Evolutionary conservation across 2,888 invertebrate genomes (phyloP).

Genomic region (Drosophila cognata): DNA sequence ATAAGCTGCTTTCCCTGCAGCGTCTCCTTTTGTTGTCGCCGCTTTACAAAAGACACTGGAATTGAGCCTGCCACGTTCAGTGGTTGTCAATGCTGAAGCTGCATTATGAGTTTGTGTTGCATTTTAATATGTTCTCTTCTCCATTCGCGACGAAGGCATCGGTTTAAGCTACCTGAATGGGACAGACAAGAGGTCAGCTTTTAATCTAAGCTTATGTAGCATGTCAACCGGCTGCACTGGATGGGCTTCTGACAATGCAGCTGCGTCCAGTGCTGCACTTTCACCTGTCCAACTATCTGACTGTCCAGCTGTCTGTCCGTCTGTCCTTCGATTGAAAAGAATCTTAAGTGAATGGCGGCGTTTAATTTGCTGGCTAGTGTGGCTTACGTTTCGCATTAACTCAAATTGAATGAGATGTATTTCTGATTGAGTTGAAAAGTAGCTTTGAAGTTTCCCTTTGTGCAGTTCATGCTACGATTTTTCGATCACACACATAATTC

Average conservation of each 20-base stretch:
- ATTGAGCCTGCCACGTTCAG: constrained; percentile 19
- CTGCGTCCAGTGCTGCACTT: constrained; percentile 24
- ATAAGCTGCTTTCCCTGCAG: constrained; percentile 32
- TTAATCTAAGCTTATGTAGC: constrained; percentile 65
- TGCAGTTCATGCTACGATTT: neutral
- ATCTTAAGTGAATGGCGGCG: constrained; percentile 42
- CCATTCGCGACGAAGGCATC: constrained; percentile 19
- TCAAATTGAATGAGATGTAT: constrained; percentile 63
- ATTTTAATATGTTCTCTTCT: constrained; percentile 58
- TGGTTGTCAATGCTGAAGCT: constrained; percentile 48
- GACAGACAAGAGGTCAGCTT: constrained; percentile 31
- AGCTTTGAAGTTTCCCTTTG: constrained; percentile 26
- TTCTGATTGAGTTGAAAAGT: constrained; percentile 56
- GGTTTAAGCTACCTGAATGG: neutral
- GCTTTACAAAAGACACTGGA: constrained; percentile 24
- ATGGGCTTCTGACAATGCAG: constrained; percentile 67
- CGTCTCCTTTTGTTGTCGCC: constrained; percentile 24
- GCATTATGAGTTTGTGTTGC: constrained; percentile 61
- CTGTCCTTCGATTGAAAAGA: constrained; percentile 39
- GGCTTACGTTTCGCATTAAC: constrained; percentile 59
- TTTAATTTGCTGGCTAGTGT: constrained; percentile 48
- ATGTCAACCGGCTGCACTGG: constrained; percentile 54
- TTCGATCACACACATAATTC: constrained; percentile 7
- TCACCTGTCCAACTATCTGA: constrained; percentile 22
- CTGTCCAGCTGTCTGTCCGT: neutral